Percentiles rank a stretch among this genome's conserved stretches.
Evolutionary conservation across 1,140 invertebrate species (phyloP).

Genomic region (Bombus waltoni): DNA sequence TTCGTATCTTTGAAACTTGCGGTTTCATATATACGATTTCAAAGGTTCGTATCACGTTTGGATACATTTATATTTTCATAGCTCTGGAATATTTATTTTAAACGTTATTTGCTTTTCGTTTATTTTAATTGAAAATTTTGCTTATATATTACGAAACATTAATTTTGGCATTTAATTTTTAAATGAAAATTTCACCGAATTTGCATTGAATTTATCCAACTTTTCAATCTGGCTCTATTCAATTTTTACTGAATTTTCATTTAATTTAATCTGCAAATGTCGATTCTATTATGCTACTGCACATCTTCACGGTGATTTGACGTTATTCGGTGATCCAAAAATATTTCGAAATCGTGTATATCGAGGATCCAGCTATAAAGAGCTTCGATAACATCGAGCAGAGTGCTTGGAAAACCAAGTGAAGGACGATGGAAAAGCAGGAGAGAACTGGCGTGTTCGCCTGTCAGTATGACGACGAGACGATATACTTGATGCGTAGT

Average conservation of each 20-base stretch:
- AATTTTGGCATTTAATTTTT: no score
- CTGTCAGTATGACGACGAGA: conserved; percentile 62
- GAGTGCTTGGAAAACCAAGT: conserved; percentile 51
- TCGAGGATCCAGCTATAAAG: neutral
- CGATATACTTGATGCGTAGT: conserved; percentile 54
- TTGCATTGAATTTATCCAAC: neutral
- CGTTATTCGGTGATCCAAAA: neutral
- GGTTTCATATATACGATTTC: no score
- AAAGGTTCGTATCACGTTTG: conserved; percentile 36
- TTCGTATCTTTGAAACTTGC: conserved; percentile 48
- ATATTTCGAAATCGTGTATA: neutral
- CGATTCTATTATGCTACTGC: neutral
- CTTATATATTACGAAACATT: no score
- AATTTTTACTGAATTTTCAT: neutral
- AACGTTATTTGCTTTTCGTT: no score
- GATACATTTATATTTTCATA: no score
- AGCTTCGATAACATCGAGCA: conserved; percentile 34
- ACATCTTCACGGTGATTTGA: neutral
- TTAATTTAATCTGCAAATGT: neutral
- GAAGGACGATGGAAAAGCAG: conserved; percentile 29
- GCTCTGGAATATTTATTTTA: no score
- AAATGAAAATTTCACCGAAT: no score
- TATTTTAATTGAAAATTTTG: no score
- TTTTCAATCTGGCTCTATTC: neutral
- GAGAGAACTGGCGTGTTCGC: conserved; percentile 59